phyloP scores from a whole-genome alignment of 2,113 vertebrate species.

The Odobenus rosmarus region DNA sequence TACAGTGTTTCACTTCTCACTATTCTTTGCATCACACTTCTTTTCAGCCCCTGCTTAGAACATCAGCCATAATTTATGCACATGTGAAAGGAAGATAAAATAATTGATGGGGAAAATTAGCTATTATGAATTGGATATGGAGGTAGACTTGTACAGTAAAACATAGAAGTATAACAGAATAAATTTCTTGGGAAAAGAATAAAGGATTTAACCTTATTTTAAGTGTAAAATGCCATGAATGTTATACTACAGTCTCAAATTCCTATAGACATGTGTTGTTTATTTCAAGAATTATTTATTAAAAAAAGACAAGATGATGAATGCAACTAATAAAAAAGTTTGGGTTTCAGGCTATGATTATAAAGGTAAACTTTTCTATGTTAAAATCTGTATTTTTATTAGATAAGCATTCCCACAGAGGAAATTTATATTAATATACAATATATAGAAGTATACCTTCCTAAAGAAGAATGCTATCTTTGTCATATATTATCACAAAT shows the following conservation, averaged over 20 bases:
- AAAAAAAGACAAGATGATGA: constrained; percentile 63
- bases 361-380: constrained; percentile 32
- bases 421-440: constrained; percentile 45
- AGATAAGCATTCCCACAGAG: background rate
- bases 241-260: background rate
- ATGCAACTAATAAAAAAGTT: constrained; percentile 52
- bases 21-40: background rate
- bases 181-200: constrained; percentile 51
- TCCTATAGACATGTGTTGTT: background rate
- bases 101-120: constrained; percentile 67
- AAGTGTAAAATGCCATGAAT: constrained; percentile 6
- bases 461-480: background rate
- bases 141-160: constrained; percentile 28
- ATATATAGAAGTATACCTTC: background rate
- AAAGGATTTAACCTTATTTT: constrained; percentile 54
- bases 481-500: background rate
- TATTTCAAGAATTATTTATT: constrained; percentile 55
- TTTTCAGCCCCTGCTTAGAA: background rate
- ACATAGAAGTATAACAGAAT: background rate
- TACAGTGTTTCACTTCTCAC: background rate
- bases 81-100: background rate
- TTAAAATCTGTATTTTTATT: constrained; percentile 46
- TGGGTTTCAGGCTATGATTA: constrained; percentile 13
- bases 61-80: constrained; percentile 28
- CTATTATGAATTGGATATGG: background rate